Conservation (phyloP, 53 echinoderm and acorn worm species). For the Holothuria leucospilota region DNA sequence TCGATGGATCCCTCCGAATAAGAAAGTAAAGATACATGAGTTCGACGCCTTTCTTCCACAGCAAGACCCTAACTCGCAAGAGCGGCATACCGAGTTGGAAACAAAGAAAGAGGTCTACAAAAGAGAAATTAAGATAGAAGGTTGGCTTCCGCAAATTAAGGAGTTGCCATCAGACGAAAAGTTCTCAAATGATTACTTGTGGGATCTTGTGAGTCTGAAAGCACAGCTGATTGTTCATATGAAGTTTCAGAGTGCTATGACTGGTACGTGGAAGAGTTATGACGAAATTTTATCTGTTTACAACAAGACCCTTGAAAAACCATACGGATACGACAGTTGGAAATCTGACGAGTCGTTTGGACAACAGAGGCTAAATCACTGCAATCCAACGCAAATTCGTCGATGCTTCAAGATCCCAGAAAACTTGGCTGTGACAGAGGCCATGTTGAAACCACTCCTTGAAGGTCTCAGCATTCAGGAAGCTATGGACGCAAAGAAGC, state of each 20-base stretch:
- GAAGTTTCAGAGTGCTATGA: background rate
- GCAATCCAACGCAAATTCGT: background rate
- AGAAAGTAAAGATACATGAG: slow-evolving; percentile 17
- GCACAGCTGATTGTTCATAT: slow-evolving; percentile 1
- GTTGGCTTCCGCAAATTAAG: slow-evolving; percentile 19
- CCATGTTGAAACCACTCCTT: slow-evolving; percentile 63
- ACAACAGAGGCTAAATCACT: background rate
- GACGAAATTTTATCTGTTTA: slow-evolving; percentile 16
- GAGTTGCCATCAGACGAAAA: slow-evolving; percentile 9
- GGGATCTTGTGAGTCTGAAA: background rate
- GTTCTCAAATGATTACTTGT: background rate
- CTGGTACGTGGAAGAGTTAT: background rate
- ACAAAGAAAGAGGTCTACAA: background rate
- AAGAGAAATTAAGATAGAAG: background rate
- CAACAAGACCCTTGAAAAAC: background rate
- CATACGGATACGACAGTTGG: background rate
- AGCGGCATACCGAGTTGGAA: background rate
- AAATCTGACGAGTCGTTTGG: background rate
- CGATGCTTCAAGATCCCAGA: background rate
- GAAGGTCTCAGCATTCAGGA: slow-evolving; percentile 78
- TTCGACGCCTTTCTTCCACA: slow-evolving; percentile 54
- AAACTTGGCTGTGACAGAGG: slow-evolving; percentile 70
- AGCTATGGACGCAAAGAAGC: slow-evolving; percentile 69
- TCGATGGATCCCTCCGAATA: slow-evolving; percentile 77
- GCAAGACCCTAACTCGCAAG: slow-evolving; percentile 13